These are phyloP conservation scores for Stegana nigrithorax DNA, from an alignment of 2,888 invertebrate genomes.

Conservation along the genomic window DNA sequence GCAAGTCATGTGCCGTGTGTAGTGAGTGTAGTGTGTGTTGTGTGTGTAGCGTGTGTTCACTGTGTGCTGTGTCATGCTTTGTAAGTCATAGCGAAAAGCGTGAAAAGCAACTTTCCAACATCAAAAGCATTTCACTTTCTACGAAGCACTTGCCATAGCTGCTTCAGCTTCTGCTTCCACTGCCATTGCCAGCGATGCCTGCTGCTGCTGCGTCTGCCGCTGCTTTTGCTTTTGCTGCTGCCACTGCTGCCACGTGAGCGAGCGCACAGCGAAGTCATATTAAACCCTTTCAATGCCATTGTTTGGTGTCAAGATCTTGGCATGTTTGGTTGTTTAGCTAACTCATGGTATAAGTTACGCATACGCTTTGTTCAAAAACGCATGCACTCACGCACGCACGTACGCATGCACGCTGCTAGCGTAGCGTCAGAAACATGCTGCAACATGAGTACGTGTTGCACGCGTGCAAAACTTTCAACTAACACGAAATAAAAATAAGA, in stretches of 20 bases:
- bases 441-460: conserved; percentile 40
- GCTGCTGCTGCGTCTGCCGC: neutral
- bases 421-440: neutral
- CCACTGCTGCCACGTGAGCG: too few relatives aligned
- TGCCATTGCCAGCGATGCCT: too few relatives aligned
- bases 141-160: too few relatives aligned
- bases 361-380: too few relatives aligned
- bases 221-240: neutral
- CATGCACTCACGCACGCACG: neutral
- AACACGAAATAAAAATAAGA: conserved; percentile 25
- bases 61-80: neutral
- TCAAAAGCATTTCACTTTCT: conserved; percentile 3
- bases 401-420: too few relatives aligned
- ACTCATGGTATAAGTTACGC: too few relatives aligned
- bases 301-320: too few relatives aligned
- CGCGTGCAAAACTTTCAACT: conserved; percentile 43
- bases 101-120: neutral
- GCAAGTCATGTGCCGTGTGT: neutral
- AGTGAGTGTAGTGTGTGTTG: too few relatives aligned
- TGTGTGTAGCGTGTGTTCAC: too few relatives aligned
- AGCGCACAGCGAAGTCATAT: too few relatives aligned
- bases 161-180: too few relatives aligned
- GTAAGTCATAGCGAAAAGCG: neutral
- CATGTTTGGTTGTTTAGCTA: neutral
- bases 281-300: too few relatives aligned